A percentile compares a stretch with the other conserved stretches of the same genome.
Conservation (phyloP, 2,797 vertebrate species). For the Etheostoma nigrum region DNA sequence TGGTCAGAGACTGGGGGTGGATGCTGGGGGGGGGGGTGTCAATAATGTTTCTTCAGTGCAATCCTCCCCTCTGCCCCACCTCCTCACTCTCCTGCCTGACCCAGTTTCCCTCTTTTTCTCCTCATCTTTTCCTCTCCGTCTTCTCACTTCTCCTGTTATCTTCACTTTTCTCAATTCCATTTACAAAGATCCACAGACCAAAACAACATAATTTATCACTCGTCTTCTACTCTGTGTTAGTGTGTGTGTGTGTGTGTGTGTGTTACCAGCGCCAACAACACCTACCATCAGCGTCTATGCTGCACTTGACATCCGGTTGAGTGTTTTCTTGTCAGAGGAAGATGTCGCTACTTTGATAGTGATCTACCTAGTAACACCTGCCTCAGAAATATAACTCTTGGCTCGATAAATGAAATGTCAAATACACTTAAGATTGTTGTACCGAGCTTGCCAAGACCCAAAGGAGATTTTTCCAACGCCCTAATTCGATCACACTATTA, state of each 20-base stretch:
- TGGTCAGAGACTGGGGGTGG: conserved; percentile 78
- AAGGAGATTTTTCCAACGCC: conserved; percentile 29
- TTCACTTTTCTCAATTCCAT: conserved; percentile 72
- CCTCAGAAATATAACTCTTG: conserved; percentile 33
- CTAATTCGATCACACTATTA: conserved; percentile 45
- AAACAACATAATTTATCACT: conserved; percentile 68
- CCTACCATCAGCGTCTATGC: conserved; percentile 26
- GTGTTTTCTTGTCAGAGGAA: conserved; percentile 26
- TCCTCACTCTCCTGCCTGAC: conserved; percentile 70
- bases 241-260: conserved; percentile 5
- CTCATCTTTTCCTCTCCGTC: conserved; percentile 59
- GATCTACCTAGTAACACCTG: conserved; percentile 46
- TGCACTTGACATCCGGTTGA: conserved; percentile 36
- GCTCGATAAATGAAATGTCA: conserved; percentile 36
- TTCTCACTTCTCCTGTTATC: conserved; percentile 61
- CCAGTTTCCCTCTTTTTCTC: conserved; percentile 73
- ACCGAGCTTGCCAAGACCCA: conserved; percentile 15
- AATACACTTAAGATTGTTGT: conserved; percentile 22
- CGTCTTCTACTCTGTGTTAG: neutral
- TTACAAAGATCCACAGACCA: conserved; percentile 67
- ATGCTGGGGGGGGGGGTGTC: conserved; percentile 54
- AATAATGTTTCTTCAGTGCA: conserved; percentile 83
- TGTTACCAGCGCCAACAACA: conserved; percentile 22
- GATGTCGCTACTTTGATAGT: conserved; percentile 43
- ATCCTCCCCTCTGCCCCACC: conserved; percentile 64